Evolutionary conservation across 2,113 vertebrate genomes (phyloP).

Genomic region (Xenopus borealis): DNA sequence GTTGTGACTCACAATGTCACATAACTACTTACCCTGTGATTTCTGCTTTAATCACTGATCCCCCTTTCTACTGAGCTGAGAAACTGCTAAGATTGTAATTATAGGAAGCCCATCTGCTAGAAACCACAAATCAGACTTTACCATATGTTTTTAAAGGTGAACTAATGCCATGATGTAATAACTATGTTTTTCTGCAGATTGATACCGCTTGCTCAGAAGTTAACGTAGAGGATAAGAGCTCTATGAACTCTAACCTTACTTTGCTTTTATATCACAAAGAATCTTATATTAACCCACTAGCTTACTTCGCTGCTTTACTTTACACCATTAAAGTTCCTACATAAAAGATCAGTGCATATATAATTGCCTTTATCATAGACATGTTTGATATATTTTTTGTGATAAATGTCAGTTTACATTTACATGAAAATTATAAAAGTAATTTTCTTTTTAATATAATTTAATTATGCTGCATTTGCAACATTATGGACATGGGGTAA

Average conservation of each 20-base stretch:
- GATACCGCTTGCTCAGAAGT: conserved; percentile 55
- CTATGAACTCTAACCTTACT: conserved; percentile 40
- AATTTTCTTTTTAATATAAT: too few species aligned
- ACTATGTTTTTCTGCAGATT: conserved; percentile 58
- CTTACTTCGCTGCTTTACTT: conserved; percentile 20
- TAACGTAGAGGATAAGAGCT: conserved; percentile 57
- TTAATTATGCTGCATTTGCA: too few species aligned
- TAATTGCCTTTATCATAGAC: too few species aligned
- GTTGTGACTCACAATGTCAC: conserved; percentile 64
- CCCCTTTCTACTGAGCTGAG: conserved; percentile 56
- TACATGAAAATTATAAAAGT: too few species aligned
- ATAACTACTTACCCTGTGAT: conserved; percentile 69
- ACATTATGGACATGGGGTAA: too few species aligned
- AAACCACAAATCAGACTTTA: conserved; percentile 62
- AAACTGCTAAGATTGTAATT: conserved; percentile 67
- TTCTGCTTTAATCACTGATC: conserved; percentile 69
- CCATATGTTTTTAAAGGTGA: conserved; percentile 67
- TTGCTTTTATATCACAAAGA: conserved; percentile 17
- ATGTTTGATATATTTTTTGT: too few species aligned
- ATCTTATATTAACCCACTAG: conserved; percentile 34
- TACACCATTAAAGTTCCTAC: background rate
- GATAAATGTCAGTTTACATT: too few species aligned
- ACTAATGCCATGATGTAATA: conserved; percentile 60
- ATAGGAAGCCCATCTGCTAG: conserved; percentile 63
- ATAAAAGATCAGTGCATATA: too few species aligned